phyloP scores from a whole-genome alignment of 2,888 invertebrate genomes.

The Zootermopsis nevadensis region DNA sequence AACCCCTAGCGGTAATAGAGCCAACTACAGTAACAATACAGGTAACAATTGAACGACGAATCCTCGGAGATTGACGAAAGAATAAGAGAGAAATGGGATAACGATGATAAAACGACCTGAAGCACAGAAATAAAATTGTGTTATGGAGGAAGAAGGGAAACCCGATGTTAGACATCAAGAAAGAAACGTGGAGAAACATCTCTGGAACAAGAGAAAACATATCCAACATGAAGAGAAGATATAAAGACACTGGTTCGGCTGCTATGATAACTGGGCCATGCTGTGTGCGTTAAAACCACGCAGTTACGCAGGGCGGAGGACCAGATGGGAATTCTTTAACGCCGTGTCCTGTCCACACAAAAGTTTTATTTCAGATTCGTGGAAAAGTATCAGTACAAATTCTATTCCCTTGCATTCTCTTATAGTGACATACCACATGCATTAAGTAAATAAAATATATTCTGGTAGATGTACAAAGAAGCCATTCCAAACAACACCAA shows the following conservation, averaged over 20 bases:
- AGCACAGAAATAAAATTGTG: conserved; percentile 24
- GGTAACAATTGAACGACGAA: conserved; percentile 34
- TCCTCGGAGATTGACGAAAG: conserved; percentile 29
- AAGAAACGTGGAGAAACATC: neutral
- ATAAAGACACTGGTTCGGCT: neutral
- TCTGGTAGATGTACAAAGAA: too few relatives aligned
- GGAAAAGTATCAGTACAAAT: too few relatives aligned
- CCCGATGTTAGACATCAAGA: neutral
- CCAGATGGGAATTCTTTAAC: neutral
- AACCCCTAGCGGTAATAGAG: conserved; percentile 25
- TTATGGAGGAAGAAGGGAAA: neutral
- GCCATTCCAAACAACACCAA: too few relatives aligned
- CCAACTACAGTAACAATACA: conserved; percentile 32
- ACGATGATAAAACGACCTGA: conserved; percentile 2
- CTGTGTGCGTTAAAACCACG: neutral
- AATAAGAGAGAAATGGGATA: conserved; percentile 5
- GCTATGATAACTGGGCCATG: neutral
- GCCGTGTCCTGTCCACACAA: neutral
- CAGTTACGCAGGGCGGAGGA: neutral
- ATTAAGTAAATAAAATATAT: too few relatives aligned
- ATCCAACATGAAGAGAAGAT: neutral
- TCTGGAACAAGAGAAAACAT: neutral
- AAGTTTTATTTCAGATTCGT: neutral
- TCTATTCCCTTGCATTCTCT: too few relatives aligned
- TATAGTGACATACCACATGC: too few relatives aligned